Evolutionary conservation across 2,888 invertebrate species (phyloP), one percentile per base, ranked within the genome.

Genomic region (Rhabditophanes sp.): DNA sequence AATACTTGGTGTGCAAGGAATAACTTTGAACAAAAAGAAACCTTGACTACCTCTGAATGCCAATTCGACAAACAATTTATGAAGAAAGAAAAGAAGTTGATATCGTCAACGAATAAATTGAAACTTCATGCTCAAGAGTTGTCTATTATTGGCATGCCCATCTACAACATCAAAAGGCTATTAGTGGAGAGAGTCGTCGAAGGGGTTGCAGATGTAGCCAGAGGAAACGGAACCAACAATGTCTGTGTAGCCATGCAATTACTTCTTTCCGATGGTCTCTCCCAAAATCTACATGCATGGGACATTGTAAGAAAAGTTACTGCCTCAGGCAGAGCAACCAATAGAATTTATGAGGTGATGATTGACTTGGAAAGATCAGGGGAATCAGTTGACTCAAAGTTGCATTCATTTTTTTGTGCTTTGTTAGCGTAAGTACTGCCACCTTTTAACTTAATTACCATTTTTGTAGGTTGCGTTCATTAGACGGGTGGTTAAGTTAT

Each of bases 401-500:
- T 56, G 16, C 49, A 52, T 24, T 46, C 44, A 20, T 58, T 58
- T 42, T 54, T 58, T 30, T 48, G 50, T 32, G 51, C 51, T 27
- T 37, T 58, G 30, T 43, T 58, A 25, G 41, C 43, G 55, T 55
- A 37, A 27, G 20, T 33, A 31, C 3, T 18, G 14, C 3, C 12
- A 16, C 23, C 23, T 8, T 12, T 20, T 24, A 29, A 17, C 12
- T 41, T 43, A 25, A 25, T 33, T 17, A 19, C 25, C 9, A 16
- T 26, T 12, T 23, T 37, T 48, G 16, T 33, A 48, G 51, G 18
- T 27, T 48, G 25, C 43, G 47, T 48, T 79, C 82, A n/a, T 72
- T 85, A 50, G 83, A 83, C 57, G 82, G 82, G 20, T 85, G 84
- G 83, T 75, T 82, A 46, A 79, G 80, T 37, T 83, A 82, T 65